A percentile compares a stretch with the other conserved stretches of the same genome.
Conservation (phyloP, 2,888 invertebrate genomes). For the Xestia ashworthii region DNA sequence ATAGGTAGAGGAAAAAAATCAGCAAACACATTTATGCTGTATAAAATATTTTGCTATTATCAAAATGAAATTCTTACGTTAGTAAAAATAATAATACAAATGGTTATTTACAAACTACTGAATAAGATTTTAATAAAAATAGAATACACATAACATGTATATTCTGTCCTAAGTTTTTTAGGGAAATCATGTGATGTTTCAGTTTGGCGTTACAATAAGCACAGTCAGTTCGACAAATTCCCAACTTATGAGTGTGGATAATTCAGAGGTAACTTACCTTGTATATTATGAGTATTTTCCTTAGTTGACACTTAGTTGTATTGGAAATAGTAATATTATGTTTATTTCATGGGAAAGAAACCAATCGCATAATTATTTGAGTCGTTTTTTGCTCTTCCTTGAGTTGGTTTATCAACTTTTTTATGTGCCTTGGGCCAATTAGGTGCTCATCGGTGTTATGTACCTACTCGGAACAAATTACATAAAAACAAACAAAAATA, state of each 20-base stretch:
- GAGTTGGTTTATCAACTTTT: not conserved
- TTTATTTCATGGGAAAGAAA: not conserved
- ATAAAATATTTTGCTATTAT: no score
- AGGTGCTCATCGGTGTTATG: not conserved
- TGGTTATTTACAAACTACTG: no score
- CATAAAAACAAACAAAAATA: not conserved
- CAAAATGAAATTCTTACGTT: not conserved
- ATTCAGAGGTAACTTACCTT: constrained; percentile 4
- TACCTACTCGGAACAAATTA: not conserved
- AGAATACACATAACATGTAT: no score
- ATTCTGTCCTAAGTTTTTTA: no score
- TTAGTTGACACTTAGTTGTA: constrained; percentile 31
- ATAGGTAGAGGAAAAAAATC: no score
- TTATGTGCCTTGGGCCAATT: not conserved
- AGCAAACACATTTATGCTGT: no score
- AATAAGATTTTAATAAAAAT: no score
- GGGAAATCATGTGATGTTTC: constrained; percentile 5
- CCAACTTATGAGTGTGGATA: constrained; percentile 9
- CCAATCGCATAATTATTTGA: not conserved
- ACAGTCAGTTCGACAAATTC: constrained; percentile 34
- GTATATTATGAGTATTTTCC: constrained; percentile 42
- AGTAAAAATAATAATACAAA: no score
- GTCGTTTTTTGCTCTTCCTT: not conserved
- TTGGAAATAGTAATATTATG: constrained; percentile 5
- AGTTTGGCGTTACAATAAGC: constrained; percentile 14